Evolutionary conservation across 2,888 invertebrate genomes (phyloP), one percentile per base, ranked within the genome.

Genomic region (Tipula confusa): DNA sequence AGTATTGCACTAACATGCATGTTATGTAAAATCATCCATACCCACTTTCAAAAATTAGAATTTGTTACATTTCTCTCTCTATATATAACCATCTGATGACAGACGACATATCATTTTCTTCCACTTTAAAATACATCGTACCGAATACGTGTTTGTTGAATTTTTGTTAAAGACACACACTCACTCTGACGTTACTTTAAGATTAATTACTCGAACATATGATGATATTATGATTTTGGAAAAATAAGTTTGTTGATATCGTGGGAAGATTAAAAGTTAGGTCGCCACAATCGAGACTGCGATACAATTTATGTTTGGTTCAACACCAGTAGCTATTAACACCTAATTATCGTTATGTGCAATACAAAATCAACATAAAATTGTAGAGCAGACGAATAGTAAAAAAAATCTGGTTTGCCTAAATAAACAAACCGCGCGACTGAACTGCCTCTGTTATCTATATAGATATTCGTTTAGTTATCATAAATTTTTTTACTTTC

Each of bases 391-490:
- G 64, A 24, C 64, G n/a, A 24, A 24, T 15, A 64, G 24, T 24
- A 64, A 64, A 64, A 18, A 24, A 43, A 7, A 24, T 64, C 64
- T 64, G 24, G 64, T n/a, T 24, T 64, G 64, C 64, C 64, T 64
- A 64, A 64, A 24, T 64, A 64, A 64, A 64, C 64, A 64, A 64
- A 64, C 24, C 64, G 64, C 64, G 64, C 64, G 64, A 64, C 64
- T 64, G 18, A 64, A 64, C 9, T 64, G 64, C 24, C 24, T 9
- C 64, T 43, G 43, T 43, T 43, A 43, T 43, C 43, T 43, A 15
- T 43, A 15, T 43, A 33, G n/a, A n/a, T 33, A 31, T 6, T 31
- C 31, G 31, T n/a, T n/a, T 31, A 43, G 43, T 43, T 43, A 64
- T 64, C 64, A 64, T 64, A 64, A 64, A 64, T 2, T 43, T 43